Conservation (phyloP, 2,888 invertebrate species). For the Noctua fimbriata region DNA sequence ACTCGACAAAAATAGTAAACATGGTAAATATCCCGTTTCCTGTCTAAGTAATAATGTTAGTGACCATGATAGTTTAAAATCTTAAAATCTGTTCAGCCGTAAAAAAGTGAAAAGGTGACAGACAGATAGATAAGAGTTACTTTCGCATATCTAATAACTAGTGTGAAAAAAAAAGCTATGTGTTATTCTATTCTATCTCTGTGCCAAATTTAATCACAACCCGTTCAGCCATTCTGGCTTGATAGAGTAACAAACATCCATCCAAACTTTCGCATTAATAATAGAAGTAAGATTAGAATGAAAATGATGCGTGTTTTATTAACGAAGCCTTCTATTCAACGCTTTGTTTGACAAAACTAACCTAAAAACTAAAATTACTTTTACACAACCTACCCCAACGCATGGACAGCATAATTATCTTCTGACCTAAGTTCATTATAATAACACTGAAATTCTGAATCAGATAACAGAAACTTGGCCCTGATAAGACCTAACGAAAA, state of each 20-base stretch:
- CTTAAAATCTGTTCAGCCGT: not conserved
- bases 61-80: no score
- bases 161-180: no score
- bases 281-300: not conserved
- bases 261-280: no score
- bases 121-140: not conserved
- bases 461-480: constrained; percentile 33
- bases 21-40: no score
- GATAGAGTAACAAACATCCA: no score
- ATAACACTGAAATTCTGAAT: constrained; percentile 17
- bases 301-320: not conserved
- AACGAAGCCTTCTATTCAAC: not conserved
- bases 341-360: constrained; percentile 6
- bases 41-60: no score
- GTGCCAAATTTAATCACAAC: no score
- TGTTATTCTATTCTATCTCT: no score
- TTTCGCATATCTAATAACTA: not conserved
- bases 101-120: not conserved
- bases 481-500: constrained; percentile 30
- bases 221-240: no score
- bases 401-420: constrained; percentile 1
- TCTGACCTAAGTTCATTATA: not conserved
- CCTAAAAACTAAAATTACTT: constrained; percentile 1
- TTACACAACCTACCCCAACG: not conserved
- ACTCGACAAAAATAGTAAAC: no score